Base-by-base conservation (phyloP, 2,888 invertebrate species). In the Zaprionus obscuricornis region DNA sequence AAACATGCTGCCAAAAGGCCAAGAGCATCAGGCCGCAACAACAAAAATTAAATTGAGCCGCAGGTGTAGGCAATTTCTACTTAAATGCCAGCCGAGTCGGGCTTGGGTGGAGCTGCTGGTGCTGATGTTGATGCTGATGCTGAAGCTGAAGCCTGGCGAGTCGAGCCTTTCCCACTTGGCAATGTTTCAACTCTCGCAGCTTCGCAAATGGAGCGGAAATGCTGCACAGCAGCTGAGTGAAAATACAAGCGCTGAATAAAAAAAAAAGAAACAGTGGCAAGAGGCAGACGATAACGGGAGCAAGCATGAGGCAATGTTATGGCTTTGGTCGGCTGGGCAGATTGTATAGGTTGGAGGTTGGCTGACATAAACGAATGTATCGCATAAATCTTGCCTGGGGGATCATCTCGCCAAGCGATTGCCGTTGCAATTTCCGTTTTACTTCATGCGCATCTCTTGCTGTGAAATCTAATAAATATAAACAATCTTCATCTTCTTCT, bases 21-120 rank as follows among this genome's bases (percentile, higher is more conserved):
- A 54, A 42, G 40, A 73, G 69, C 64, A 59, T 52, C 57, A 50
- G 29, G 43, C 54, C 56, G 51, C 56, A 70, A 54, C 57, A 70
- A 72, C 73, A 77, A 69, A 83, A 84, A 74, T 82, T 75, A 81
- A 75, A 82, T 84, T 78, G 74, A 75, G 85, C 83, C 85, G 77
- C 83, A 83, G 83, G 83, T 83, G 83, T 75, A 83, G 72, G 85
- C 83, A 77, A 79, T 83, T 77, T 85, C 74, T 79, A 77, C 67
- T 73, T 83, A 83, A 83, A 79, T 79, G 79, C 73, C n/a, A n/a
- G n/a, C n/a, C n/a, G n/a, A n/a, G n/a, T n/a, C n/a, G n/a, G n/a
- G n/a, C n/a, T n/a, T n/a, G n/a, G n/a, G n/a, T n/a, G n/a, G n/a
- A n/a, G n/a, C n/a, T n/a, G n/a, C n/a, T n/a, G n/a, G n/a, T n/a